Conservation (phyloP, 1,140 invertebrate species). For the Conus ventricosus region DNA sequence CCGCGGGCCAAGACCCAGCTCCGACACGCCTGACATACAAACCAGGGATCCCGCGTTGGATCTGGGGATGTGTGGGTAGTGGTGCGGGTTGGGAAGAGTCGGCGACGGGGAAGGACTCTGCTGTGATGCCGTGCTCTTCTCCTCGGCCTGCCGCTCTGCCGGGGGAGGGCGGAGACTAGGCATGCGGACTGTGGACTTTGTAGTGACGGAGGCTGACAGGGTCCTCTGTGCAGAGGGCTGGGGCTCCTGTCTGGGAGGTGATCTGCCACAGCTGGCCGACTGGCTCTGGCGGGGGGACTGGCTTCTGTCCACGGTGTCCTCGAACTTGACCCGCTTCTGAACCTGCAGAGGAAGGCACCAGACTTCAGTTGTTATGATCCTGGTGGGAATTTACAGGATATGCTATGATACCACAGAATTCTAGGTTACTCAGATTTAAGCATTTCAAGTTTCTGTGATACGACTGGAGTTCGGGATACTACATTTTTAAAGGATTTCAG, state of each 20-base stretch:
- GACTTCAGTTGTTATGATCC: neutral
- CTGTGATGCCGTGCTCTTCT: constrained; percentile 1
- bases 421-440: no score
- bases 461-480: no score
- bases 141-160: neutral
- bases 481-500: no score
- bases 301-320: constrained; percentile 22
- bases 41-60: neutral
- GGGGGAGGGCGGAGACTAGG: neutral
- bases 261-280: neutral
- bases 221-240: neutral
- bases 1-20: constrained; percentile 10
- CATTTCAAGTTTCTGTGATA: no score
- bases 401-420: no score
- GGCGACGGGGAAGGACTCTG: neutral
- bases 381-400: no score
- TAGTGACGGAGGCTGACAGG: neutral
- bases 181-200: constrained; percentile 8
- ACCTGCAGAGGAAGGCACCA: neutral
- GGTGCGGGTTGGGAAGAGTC: neutral
- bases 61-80: constrained; percentile 17
- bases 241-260: neutral
- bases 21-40: neutral
- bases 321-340: constrained; percentile 36
- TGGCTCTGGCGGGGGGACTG: neutral